Evolutionary conservation across 1,140 invertebrate genomes (phyloP), one percentile per base, ranked within the genome.

Genomic region (Brachionus koreanus): DNA sequence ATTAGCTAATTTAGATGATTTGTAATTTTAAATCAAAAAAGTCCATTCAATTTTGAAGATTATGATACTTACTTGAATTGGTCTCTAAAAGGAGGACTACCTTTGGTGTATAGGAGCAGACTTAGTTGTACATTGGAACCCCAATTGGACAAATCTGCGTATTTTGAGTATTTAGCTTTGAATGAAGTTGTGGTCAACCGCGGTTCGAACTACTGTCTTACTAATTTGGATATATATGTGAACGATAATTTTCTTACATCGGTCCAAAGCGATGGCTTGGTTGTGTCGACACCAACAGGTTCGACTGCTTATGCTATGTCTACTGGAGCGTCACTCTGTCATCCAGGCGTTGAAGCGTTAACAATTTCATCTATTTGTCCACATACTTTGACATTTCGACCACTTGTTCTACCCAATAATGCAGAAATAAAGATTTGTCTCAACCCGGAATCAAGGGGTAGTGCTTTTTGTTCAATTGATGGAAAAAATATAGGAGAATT

Each of bases 311-410:
- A 98, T 88, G 95, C 96, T 1, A 95, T 97, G n/a, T 95, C 96
- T 9, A 37, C 72, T 46, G 67, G 67, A 2, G 42, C 57, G 7
- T 83, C 67, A 6, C 4, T 83, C 39, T 49, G 98, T 84, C 96
- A 98, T 90, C 96, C 96, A 0, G 95, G 93, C 19, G 95, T 98
- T 46, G 95, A 96, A 5, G 95, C 95, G 2, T 96, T 98, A 83
- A 95, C 98, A 93, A 94, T 98, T 25, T 96, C 95, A 1, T 96
- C 96, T 23, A 98, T 98, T 85, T 98, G 96, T 88, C 95, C 96
- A 12, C 96, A 98, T 90, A 97, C 95, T n/a, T 87, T 94, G 23
- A 97, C 95, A 84, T 98, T 98, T 90, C 90, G 96, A 85, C 96
- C 96, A 33, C 97, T 98, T 85, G 95, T 98, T n/a, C 95, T 98